A percentile compares a stretch with the other conserved stretches of the same genome.
Evolutionary conservation across 2,888 invertebrate species (phyloP).

Genomic region (Torymus tubicola): DNA sequence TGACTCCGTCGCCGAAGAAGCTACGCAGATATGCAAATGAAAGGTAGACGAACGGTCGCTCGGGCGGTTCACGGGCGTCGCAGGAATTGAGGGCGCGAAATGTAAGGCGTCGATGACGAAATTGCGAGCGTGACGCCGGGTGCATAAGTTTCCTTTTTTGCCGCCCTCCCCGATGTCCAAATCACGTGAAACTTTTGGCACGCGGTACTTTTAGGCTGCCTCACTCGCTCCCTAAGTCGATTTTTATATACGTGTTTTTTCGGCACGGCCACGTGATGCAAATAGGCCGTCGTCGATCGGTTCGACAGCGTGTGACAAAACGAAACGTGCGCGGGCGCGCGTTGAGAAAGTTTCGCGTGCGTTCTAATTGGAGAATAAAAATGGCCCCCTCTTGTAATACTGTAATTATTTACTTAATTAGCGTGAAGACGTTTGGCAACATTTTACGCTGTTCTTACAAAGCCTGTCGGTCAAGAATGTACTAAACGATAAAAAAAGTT

Average conservation of each 20-base stretch:
- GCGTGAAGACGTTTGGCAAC: slow-evolving; percentile 22
- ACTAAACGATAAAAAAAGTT: too few relatives aligned
- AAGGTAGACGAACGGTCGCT: not conserved
- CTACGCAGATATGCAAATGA: slow-evolving; percentile 40
- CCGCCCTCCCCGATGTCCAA: not conserved
- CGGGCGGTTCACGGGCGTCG: not conserved
- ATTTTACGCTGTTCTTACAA: not conserved
- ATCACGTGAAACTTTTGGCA: slow-evolving; percentile 36
- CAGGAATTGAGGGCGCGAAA: not conserved
- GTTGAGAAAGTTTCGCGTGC: not conserved
- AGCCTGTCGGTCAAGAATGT: too few relatives aligned
- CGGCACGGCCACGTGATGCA: slow-evolving; percentile 21
- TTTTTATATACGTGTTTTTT: slow-evolving; percentile 28
- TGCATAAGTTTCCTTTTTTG: not conserved
- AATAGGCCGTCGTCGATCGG: not conserved
- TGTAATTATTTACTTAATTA: slow-evolving; percentile 25
- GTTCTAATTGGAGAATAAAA: slow-evolving; percentile 32
- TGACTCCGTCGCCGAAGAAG: slow-evolving; percentile 10
- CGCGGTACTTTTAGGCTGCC: not conserved
- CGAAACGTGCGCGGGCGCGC: not conserved
- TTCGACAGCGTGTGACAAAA: not conserved
- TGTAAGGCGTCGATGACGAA: slow-evolving; percentile 20
- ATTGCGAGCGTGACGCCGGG: slow-evolving; percentile 7
- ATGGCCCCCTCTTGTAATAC: not conserved
- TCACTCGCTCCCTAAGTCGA: not conserved